Base-by-base conservation (phyloP, 2,888 invertebrate genomes). In the Conchocele bisecta region DNA sequence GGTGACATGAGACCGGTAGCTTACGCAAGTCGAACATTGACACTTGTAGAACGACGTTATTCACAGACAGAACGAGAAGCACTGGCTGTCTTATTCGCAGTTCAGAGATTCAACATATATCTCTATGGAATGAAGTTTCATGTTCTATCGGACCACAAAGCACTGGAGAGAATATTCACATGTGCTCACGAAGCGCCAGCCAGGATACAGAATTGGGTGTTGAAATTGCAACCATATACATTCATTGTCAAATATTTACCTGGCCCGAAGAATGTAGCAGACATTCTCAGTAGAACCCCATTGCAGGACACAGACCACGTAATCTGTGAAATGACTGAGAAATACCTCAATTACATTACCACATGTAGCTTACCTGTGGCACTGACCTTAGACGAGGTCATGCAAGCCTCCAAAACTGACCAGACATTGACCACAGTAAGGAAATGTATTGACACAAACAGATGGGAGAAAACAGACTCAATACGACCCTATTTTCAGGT, bases 341-440 rank as follows among this genome's bases (percentile, higher is more conserved):
- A 46, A 13, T 60, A 50, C 39, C 35, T 60, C 26, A 35, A 60
- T 41, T 60, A 50, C 39, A 29, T 60, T 11, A 48, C 33, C 20
- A 17, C 22, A 50, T 37, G 24, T 20, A 17, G 28, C 5, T 37
- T 60, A 26, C 50, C 60, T 13, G 24, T 17, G 3, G 60, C 41
- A 33, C 24, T 58, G 37, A 50, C 51, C 17, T 39, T 58, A 41
- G 42, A 50, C 3, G 39, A 66, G 42, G 31, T 66, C 22, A 15
- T 51, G 22, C 2, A 29, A 7, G 57, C 24, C 35, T 56, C 46
- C 35, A 29, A 13, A 29, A 22, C 33, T 13, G 57, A 56, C 22
- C 24, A 41, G 28, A 57, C 31, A 13, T 24, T 58, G n/a, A 26
- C 31, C n/a, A 50, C 57, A n/a, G 22, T 37, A 9, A 26, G 20